Base-by-base conservation (phyloP, 1,140 invertebrate genomes). In the Nasonia vitripennis region DNA sequence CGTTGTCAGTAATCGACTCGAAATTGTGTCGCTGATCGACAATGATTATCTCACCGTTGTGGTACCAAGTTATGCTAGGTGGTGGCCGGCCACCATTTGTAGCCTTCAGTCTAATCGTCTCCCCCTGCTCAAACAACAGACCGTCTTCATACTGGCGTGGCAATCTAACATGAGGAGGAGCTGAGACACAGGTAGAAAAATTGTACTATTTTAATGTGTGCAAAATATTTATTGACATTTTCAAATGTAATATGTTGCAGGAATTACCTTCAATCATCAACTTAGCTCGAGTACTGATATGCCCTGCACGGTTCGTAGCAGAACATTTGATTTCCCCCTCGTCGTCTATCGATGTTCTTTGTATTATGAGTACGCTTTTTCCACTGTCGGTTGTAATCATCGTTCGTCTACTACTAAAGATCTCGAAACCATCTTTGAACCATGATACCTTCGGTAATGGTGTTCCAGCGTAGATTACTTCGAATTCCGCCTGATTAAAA, bases 281-380 rank as follows among this genome's bases (percentile, higher is more conserved):
- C 37, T 94, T 94, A 0, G 96, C 96, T 91, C 95, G 96, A 17
- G 96, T 96, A 10, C 96, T 95, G 7, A 96, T 95, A 88, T 97
- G 96, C 12, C 97, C 98, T 51, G 95, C 95, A 87, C 96, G 95
- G 91, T 98, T 98, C 6, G 96, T 97, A 6, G 97, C 97, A 1
- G 97, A 96, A 89, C 97, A 98, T 93, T 98, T 97, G 75, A 98
- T 97, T 93, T 98, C 97, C 14, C 97, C 97, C 90, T 97, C 96
- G 89, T 98, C 97, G 62, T 95, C 95, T 3, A 97, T 91, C 9
- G 96, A 94, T 17, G 95, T 96, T 89, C 97, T 96, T 90, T 97
- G 95, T 88, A 98, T 97, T n/a, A 97, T 94, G 5, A 98, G 94
- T 48, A 96, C 94, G 91, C 97, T 98, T 45, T 94, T 95, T 31